Evolutionary conservation across 2,888 invertebrate genomes (phyloP).

Genomic region (Cephalotes varians): DNA sequence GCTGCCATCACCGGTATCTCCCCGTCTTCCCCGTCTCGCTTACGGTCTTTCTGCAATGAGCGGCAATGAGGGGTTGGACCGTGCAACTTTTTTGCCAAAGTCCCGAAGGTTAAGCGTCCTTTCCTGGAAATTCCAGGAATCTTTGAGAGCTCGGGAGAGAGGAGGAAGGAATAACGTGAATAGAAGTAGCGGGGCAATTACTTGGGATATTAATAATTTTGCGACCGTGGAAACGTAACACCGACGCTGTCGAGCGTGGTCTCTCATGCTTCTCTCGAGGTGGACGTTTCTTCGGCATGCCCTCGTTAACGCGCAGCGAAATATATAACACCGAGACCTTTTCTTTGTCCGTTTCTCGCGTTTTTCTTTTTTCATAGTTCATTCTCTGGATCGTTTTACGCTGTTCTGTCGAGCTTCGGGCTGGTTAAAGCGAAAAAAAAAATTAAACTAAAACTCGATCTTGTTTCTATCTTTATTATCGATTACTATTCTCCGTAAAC

Average conservation of each 20-base stretch:
- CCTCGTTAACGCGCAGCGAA: slow-evolving; percentile 53
- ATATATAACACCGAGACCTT: slow-evolving; percentile 39
- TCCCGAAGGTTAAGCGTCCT: slow-evolving; percentile 67
- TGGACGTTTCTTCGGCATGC: slow-evolving; percentile 52
- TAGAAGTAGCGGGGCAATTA: slow-evolving; percentile 67
- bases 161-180: slow-evolving; percentile 59
- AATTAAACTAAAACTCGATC: slow-evolving; percentile 19
- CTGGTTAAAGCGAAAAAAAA: slow-evolving; percentile 29
- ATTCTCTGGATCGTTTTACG: neutral
- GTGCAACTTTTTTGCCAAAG: slow-evolving; percentile 63
- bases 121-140: slow-evolving; percentile 70
- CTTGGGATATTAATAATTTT: slow-evolving; percentile 69
- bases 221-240: slow-evolving; percentile 50
- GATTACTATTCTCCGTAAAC: slow-evolving; percentile 6
- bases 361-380: slow-evolving; percentile 19
- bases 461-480: neutral
- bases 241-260: slow-evolving; percentile 34
- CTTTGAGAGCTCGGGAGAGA: slow-evolving; percentile 66
- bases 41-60: slow-evolving; percentile 30
- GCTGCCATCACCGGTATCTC: slow-evolving; percentile 49
- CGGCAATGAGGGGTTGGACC: slow-evolving; percentile 43
- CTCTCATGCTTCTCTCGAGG: slow-evolving; percentile 40
- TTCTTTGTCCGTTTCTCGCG: slow-evolving; percentile 19
- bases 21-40: neutral
- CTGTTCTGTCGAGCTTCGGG: neutral